A percentile compares a stretch with the other conserved stretches of the same genome.
Conservation (phyloP, 2,113 vertebrate genomes). For the Hystrix brachyura region DNA sequence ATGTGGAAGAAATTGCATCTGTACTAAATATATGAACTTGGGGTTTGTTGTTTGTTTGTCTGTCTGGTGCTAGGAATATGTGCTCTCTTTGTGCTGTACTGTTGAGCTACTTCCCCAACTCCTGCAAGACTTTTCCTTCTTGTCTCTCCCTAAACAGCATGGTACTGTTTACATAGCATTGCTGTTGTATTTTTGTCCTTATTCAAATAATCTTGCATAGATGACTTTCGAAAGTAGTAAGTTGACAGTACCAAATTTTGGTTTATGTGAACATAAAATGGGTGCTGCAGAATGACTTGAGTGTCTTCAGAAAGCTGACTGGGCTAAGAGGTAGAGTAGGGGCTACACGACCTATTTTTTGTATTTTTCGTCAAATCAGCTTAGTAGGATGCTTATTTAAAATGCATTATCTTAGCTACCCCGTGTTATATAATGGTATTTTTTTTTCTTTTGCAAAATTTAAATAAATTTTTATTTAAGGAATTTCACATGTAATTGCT, state of each 20-base stretch:
- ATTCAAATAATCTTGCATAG: background rate
- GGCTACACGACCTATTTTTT: background rate
- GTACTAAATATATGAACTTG: background rate
- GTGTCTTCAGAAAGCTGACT: background rate
- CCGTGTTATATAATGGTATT: background rate
- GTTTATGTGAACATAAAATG: background rate
- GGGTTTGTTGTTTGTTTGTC: background rate
- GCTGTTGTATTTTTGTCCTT: background rate
- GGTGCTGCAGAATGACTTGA: background rate
- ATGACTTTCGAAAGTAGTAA: background rate
- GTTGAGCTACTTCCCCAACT: background rate
- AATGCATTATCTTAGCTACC: background rate
- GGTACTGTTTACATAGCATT: background rate
- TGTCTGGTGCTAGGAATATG: background rate
- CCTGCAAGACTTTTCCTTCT: background rate
- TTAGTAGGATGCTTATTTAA: conserved; percentile 2
- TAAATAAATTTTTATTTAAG: too few species aligned
- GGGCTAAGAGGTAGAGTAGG: background rate
- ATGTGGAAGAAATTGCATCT: background rate
- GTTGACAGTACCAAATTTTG: background rate
- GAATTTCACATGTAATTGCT: too few species aligned
- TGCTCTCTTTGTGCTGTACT: background rate
- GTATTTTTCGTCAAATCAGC: background rate
- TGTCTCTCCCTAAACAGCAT: background rate
- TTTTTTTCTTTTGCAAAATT: background rate